Percentiles rank a stretch among this genome's conserved stretches.
Evolutionary conservation across 1,140 invertebrate genomes (phyloP).

Genomic region (Holcopasites calliopsidis): DNA sequence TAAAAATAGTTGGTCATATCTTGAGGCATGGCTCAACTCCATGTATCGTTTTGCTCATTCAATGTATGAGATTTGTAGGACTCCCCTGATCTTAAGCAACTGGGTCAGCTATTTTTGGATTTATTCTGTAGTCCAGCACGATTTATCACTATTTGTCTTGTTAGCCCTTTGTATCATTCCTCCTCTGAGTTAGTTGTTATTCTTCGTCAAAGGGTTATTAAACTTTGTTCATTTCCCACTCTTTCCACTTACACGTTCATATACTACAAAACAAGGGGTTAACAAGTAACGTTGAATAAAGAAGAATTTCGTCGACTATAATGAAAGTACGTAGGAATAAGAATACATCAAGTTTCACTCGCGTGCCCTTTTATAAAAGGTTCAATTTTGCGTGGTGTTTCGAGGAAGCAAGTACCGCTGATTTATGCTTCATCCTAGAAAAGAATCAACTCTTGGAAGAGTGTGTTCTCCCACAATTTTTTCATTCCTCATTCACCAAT

Average conservation of each 20-base stretch:
- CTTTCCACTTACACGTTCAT: not conserved
- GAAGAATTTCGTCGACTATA: conserved; percentile 39
- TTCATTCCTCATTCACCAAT: not conserved
- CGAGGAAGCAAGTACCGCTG: not conserved
- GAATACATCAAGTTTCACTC: conserved; percentile 24
- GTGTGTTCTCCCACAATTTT: not conserved
- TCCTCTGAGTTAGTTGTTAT: too few species aligned
- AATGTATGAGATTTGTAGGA: conserved; percentile 15
- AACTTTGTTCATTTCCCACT: not conserved
- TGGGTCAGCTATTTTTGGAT: conserved; percentile 18
- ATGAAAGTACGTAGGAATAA: conserved; percentile 66
- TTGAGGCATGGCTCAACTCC: too few species aligned
- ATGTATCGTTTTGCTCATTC: too few species aligned
- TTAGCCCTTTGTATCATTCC: conserved; percentile 9
- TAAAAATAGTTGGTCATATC: too few species aligned
- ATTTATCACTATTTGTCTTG: not conserved
- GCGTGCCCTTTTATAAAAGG: not conserved
- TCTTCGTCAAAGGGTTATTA: too few species aligned
- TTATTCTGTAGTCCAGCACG: conserved; percentile 32
- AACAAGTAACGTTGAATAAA: not conserved
- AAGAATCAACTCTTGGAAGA: not conserved
- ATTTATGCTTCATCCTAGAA: conserved; percentile 14
- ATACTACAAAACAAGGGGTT: conserved; percentile 1
- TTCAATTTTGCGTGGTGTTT: conserved; percentile 4
- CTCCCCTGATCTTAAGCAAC: conserved; percentile 32